These are phyloP conservation scores for Dolichallabes microphthalmus DNA, from an alignment of 2,113 vertebrate species.

Conservation along the genomic window DNA sequence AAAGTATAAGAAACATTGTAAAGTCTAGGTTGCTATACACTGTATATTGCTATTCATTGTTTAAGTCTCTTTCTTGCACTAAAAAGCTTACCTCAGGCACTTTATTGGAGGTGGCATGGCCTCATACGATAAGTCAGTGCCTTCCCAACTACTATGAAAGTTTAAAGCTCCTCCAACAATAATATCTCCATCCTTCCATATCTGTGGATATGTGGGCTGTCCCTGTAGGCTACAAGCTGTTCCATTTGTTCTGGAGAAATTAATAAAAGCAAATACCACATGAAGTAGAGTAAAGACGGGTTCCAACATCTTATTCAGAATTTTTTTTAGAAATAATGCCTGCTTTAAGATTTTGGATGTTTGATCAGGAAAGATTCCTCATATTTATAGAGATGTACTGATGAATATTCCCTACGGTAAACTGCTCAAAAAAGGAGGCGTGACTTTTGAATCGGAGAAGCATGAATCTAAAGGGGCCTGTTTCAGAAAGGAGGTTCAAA, in stretches of 20 bases:
- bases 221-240: constrained; percentile 32
- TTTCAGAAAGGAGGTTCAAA: too few species aligned
- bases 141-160: constrained; percentile 34
- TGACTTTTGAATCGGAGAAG: not conserved
- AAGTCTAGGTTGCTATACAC: not conserved
- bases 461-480: not conserved
- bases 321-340: too few species aligned
- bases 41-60: not conserved
- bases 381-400: not conserved
- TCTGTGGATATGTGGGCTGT: constrained; percentile 21
- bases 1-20: not conserved
- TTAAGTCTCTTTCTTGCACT: too few species aligned
- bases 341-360: not conserved
- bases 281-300: constrained; percentile 18
- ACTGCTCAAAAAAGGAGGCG: constrained; percentile 14
- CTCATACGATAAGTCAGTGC: constrained; percentile 13
- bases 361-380: not conserved
- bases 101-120: constrained; percentile 24
- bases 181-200: constrained; percentile 38
- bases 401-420: not conserved
- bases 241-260: constrained; percentile 22
- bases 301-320: constrained; percentile 18
- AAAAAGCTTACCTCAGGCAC: constrained; percentile 21
- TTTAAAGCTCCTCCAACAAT: constrained; percentile 35
- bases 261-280: constrained; percentile 14